Evolutionary conservation across 2,888 invertebrate genomes (phyloP), one percentile per base, ranked within the genome.

Genomic region (Deilephila elpenor): DNA sequence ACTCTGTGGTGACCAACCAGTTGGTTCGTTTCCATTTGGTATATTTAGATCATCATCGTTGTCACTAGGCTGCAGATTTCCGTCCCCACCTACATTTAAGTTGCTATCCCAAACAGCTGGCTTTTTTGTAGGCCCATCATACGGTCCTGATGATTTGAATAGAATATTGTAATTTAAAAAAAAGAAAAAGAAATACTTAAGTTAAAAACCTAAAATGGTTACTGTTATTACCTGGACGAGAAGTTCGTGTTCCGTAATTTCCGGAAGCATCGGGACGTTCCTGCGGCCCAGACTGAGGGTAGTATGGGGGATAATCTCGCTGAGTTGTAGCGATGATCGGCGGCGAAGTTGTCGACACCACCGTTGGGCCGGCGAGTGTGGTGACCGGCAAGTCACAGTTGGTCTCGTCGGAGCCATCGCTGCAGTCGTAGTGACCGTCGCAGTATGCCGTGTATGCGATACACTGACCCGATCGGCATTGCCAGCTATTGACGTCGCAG

Each of bases 391-490:
- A 29, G 61, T 74, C 77, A 80, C 97, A 97, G 78, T 95, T 91
- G 29, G 81, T 80, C 87, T 98, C 98, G 84, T 98, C 98, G 32
- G 96, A 95, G 6, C 95, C 95, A 82, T 97, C 96, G 7, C 90
- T 85, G 83, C 98, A 98, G 80, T 98, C 96, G 0, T 72, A 60
- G 1, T 82, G 80, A 3, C 96, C 96, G 84, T 98, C 96, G 87
- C 98, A 98, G 75, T 90, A 87, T 74, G 94, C 95, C 32, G 93
- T 91, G 0, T 88, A 88, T 74, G 96, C 95, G 75, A 98, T 96
- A 81, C 97, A 98, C 74, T 96, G 93, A 1, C 97, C 96, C 75
- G 96, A 95, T 51, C 74, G 74, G 75, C 98, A 98, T 76, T 95
- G 95, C 93, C 96, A 98, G 84, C 97, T 95, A 81, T 96, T 95